Evolutionary conservation across 2,113 vertebrate species (phyloP).

Genomic region (Burhinus bistriatus): DNA sequence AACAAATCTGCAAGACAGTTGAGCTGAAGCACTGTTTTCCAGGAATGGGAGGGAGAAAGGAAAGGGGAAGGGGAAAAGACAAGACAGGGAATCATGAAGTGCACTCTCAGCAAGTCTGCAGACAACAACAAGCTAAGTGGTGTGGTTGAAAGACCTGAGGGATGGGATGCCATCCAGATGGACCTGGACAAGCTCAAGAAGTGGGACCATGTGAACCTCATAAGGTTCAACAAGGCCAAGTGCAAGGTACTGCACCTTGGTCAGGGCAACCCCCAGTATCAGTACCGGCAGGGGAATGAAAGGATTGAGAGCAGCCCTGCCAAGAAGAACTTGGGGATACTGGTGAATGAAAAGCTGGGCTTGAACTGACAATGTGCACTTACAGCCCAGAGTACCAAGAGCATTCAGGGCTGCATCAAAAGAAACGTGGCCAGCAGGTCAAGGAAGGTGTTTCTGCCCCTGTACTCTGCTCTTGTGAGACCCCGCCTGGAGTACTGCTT

Average conservation of each 20-base stretch:
- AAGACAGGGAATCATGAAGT: neutral
- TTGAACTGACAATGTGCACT: neutral
- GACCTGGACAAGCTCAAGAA: neutral
- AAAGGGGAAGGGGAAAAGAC: neutral
- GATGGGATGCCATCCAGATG: neutral
- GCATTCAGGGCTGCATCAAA: neutral
- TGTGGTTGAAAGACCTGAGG: neutral
- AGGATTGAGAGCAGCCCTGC: neutral
- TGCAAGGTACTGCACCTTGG: neutral
- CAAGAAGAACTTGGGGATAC: neutral
- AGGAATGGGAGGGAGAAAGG: neutral
- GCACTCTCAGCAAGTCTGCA: neutral
- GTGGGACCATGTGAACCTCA: neutral
- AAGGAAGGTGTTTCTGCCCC: neutral
- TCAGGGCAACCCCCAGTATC: neutral
- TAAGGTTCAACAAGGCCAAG: neutral
- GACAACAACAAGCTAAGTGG: neutral
- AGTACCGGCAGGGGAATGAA: neutral
- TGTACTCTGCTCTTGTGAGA: neutral
- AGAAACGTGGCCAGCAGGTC: neutral
- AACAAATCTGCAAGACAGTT: neutral
- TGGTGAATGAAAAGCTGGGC: neutral
- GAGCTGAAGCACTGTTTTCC: neutral
- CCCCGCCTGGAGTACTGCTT: neutral
- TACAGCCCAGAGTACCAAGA: neutral